Evolutionary conservation across 2,113 vertebrate genomes (phyloP).

Genomic region (Pogonocichla stellata): DNA sequence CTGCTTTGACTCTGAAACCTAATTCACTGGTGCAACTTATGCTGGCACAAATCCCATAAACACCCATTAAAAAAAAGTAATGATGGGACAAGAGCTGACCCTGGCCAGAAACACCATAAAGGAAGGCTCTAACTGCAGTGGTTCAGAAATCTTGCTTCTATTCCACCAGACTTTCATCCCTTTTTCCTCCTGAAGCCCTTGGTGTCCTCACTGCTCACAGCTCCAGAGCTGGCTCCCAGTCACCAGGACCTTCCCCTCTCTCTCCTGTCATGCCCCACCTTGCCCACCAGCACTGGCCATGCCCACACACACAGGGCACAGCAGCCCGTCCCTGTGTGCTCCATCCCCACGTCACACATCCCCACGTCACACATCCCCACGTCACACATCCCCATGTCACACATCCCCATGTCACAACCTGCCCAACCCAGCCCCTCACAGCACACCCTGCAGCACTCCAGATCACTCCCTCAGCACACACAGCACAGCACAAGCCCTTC

Average conservation of each 20-base stretch:
- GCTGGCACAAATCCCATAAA: not conserved
- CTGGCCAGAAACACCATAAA: not conserved
- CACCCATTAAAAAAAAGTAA: not conserved
- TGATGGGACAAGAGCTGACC: not conserved
- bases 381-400: too few species aligned
- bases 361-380: too few species aligned
- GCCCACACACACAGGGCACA: slow-evolving; percentile 37
- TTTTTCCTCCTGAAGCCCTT: not conserved
- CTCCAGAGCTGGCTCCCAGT: fast-evolving
- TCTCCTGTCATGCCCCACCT: not conserved
- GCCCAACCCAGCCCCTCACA: not conserved
- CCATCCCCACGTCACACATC: slow-evolving; percentile 19
- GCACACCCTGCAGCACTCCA: not conserved
- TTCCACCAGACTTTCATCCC: not conserved
- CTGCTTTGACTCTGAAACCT: not conserved
- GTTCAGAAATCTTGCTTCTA: not conserved
- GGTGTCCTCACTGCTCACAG: not conserved
- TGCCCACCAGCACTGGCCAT: not conserved
- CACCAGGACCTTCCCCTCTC: not conserved
- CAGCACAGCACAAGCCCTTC: not conserved
- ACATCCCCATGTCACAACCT: not conserved
- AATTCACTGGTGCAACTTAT: not conserved
- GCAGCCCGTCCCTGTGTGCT: slow-evolving; percentile 53
- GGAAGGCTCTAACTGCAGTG: not conserved
- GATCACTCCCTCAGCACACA: not conserved